Evolutionary conservation across 92 coral and sea anemone species (phyloP), one percentile per base, ranked within the genome.

Genomic region (Paramuricea clavata): DNA sequence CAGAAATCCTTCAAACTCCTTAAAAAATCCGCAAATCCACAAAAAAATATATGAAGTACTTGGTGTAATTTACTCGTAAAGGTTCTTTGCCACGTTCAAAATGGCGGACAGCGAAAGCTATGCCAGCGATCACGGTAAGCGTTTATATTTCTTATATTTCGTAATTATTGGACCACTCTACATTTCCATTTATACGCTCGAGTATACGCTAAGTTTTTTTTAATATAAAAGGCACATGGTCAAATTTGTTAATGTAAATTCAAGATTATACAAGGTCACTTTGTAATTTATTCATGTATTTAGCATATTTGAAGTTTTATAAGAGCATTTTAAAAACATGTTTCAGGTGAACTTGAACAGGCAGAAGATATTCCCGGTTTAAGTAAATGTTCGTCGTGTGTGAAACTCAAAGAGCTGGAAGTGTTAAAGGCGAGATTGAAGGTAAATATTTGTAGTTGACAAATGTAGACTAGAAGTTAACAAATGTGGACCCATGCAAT

Each of bases 251-350:
- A 52, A 52, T 52, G 61, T 22, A 52, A 52, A 52, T 52, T 52
- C 21, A 52, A 52, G 61, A 52, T 52, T 52, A 15, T 52, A 52
- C 59, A 50, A 19, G 59, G 59, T 50, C 60, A 52, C 60, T 52
- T 52, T 52, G 22, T 52, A 21, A 52, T 52, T 52, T 52, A 52
- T 52, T 52, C 23, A 36, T 52, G 60, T 52, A 52, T 52, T 52
- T 52, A 52, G 60, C 60, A 52, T 52, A 22, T 52, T 52, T 52
- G 60, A 52, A 52, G 60, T 52, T 52, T 52, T 15, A 52, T 52
- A 52, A 52, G 60, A 52, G 60, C 22, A 22, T 16, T 52, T 52
- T 52, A 52, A 52, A 52, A 52, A 52, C 23, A 52, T 3, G 60
- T 52, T 52, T 13, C 60, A 52, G 60, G 60, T 15, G 60, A 15